Evolutionary conservation across 2,113 vertebrate species (phyloP), one percentile per base, ranked within the genome.

Genomic region (Forbesichthys agassizii): DNA sequence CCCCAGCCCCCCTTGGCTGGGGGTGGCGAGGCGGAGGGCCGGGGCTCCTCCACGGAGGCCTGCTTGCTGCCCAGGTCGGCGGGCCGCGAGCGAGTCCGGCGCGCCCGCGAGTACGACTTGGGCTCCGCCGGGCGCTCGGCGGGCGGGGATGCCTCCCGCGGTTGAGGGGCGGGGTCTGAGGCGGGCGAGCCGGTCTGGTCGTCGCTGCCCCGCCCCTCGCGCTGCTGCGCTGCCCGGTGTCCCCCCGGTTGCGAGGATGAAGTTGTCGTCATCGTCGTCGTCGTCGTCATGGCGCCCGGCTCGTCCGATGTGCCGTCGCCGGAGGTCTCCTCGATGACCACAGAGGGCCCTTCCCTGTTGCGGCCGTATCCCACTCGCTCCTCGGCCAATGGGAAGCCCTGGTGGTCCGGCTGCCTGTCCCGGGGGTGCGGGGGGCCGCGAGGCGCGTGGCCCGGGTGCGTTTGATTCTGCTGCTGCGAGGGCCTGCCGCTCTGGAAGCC

Each of bases 51-150:
- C 68, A 91, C 63, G 0, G 92, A 92, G 0, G 92, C 71, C 90
- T 95, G 85, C 76, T 99, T 98, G 67, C 94, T 97, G 77, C 94
- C 94, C 0, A 94, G 83, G 12, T 99, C 97, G 0, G 95, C 90
- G n/a, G 93, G 94, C 64, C 97, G 96, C 20, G 92, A 90, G 69
- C 98, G 93, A 84, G 94, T 98, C 88, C 97, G 94, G 76, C 97
- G 94, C 6, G 91, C 97, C 61, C 95, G 93, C 0, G 95, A 95
- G 73, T 98, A 99, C 1, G 98, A 99, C 69, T 98, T 99, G 77
- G 96, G 95, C 78, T 99, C 98, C 1, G 98, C 71, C 0, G 95
- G 95, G 69, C 93, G 92, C 85, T 99, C 98, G 0, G 94, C 85
- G 0, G 91, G 88, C 6, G 92, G 87, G 0, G 92, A 92, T 0